Evolutionary conservation across 2,113 vertebrate species (phyloP).

Genomic region (Gopherus evgoodei): DNA sequence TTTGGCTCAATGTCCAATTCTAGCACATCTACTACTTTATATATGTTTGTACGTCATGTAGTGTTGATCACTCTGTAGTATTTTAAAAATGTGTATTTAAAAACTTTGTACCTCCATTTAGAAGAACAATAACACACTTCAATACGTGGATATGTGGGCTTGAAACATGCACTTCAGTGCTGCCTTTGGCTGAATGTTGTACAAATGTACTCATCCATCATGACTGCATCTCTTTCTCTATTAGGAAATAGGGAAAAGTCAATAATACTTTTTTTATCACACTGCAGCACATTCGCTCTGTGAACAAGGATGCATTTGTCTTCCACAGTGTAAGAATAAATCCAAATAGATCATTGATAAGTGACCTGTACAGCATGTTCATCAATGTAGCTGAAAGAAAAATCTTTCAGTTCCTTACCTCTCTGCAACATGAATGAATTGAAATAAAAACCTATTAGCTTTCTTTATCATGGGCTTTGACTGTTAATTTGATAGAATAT

Average conservation of each 20-base stretch:
- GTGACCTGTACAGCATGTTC: neutral
- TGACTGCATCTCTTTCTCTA: neutral
- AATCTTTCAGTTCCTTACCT: neutral
- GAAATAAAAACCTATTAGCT: neutral
- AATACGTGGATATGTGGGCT: neutral
- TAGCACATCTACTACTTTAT: neutral
- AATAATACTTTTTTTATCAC: neutral
- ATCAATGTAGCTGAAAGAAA: neutral
- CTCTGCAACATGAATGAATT: neutral
- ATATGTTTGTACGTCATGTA: neutral
- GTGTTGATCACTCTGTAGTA: neutral
- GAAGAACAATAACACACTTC: neutral
- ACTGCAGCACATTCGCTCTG: neutral
- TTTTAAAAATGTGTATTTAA: neutral
- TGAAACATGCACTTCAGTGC: neutral
- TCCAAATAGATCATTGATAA: neutral
- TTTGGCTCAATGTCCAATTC: neutral
- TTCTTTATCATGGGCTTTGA: neutral
- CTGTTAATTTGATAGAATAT: neutral
- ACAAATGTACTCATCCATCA: neutral
- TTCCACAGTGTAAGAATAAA: neutral
- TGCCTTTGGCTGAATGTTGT: neutral
- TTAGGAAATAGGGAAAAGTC: no score
- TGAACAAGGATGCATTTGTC: neutral
- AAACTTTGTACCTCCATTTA: neutral